A percentile compares a stretch with the other conserved stretches of the same genome.
These are phyloP conservation scores for Helarctos malayanus DNA, from an alignment of 2,797 vertebrate species.

Conservation along the genomic window DNA sequence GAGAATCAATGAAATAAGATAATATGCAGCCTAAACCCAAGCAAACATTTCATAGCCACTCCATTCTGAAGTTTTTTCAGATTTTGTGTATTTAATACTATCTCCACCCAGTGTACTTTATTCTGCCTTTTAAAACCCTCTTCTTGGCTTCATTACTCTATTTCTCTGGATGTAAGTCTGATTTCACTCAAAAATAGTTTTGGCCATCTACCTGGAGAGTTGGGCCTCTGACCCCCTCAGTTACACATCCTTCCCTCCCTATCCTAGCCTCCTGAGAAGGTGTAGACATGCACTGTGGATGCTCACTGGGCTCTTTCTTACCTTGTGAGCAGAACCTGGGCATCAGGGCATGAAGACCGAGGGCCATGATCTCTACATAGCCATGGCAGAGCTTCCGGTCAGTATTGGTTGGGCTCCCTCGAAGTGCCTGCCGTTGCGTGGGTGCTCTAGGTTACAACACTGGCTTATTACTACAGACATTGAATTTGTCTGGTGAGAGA, in stretches of 20 bases:
- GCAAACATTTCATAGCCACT: neutral
- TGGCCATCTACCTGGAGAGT: neutral
- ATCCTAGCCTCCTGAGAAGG: neutral
- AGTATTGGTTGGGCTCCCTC: neutral
- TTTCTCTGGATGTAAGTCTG: neutral
- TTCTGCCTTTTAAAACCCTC: neutral
- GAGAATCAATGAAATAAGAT: neutral
- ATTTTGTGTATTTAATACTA: neutral
- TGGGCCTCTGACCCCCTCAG: neutral
- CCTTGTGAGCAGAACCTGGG: neutral
- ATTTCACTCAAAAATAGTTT: neutral
- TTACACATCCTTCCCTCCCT: neutral
- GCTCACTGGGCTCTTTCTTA: neutral
- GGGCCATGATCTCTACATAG: neutral
- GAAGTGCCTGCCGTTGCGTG: neutral
- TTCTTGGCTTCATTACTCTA: neutral
- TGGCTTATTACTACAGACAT: neutral
- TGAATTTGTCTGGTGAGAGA: neutral
- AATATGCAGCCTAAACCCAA: neutral
- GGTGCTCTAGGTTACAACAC: neutral
- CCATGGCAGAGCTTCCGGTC: neutral
- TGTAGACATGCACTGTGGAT: neutral
- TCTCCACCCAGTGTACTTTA: neutral
- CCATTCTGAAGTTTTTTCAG: neutral
- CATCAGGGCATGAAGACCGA: neutral